A percentile compares a stretch with the other conserved stretches of the same genome.
These are phyloP conservation scores for Germaria angustata DNA, from an alignment of 2,888 invertebrate species.

Conservation along the genomic window DNA sequence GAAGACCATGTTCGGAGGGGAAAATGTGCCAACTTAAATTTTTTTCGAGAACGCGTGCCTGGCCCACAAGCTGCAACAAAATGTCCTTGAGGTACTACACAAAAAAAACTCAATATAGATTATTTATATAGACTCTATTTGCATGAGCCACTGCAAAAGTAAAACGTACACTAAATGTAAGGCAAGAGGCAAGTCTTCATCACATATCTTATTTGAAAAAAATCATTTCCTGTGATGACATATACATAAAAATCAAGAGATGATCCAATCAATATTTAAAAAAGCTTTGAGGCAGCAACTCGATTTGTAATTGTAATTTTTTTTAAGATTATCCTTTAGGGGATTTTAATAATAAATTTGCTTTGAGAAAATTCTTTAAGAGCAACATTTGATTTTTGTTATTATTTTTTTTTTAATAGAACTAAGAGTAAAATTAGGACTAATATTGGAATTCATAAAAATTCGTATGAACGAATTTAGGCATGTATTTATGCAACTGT, in stretches of 20 bases:
- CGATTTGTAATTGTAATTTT: neutral
- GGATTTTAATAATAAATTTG: neutral
- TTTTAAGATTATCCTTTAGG: neutral
- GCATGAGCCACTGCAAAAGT: neutral
- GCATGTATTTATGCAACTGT: too few relatives aligned
- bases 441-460: too few relatives aligned
- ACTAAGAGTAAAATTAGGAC: too few relatives aligned
- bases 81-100: conserved; percentile 56
- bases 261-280: neutral
- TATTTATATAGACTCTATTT: conserved; percentile 13
- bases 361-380: too few relatives aligned
- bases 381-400: too few relatives aligned
- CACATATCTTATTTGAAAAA: neutral
- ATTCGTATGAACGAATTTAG: too few relatives aligned
- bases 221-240: neutral
- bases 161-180: neutral
- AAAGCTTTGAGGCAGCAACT: neutral
- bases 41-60: conserved; percentile 35
- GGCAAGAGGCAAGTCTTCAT: neutral
- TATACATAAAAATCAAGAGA: neutral
- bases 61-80: conserved; percentile 42
- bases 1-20: neutral
- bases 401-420: too few relatives aligned
- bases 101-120: conserved; percentile 19
- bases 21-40: neutral